Conservation (phyloP, 1,140 invertebrate species). For the Gryllus bimaculatus region DNA sequence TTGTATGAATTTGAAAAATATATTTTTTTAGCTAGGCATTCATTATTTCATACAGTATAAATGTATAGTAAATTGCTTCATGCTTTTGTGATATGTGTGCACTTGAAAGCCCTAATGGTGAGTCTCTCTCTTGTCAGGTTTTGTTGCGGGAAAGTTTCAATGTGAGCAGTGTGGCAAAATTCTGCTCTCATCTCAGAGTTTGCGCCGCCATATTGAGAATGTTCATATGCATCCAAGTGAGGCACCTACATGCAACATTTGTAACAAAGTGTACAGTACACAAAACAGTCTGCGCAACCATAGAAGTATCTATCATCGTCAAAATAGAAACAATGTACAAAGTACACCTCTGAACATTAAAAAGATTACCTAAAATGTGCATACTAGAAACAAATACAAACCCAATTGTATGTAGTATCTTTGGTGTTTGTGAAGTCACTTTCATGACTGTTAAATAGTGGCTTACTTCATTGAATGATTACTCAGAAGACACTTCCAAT, state of each 20-base stretch:
- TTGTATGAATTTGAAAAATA: no score
- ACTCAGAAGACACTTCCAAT: not conserved
- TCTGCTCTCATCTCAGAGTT: constrained; percentile 67
- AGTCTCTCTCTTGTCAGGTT: constrained; percentile 22
- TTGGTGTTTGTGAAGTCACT: not conserved
- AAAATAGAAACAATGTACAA: not conserved
- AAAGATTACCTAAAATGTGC: not conserved
- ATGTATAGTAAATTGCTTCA: not conserved
- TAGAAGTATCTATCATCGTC: constrained; percentile 73
- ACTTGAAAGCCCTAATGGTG: constrained; percentile 14
- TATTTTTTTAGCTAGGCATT: no score
- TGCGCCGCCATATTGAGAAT: constrained; percentile 79
- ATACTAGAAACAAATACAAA: not conserved
- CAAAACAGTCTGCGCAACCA: constrained; percentile 77
- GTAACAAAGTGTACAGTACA: constrained; percentile 77
- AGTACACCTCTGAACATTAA: not conserved
- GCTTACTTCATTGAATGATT: no score
- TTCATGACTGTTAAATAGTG: no score
- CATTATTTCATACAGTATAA: no score
- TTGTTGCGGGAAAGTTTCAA: constrained; percentile 49
- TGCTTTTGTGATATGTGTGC: not conserved
- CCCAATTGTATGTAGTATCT: not conserved
- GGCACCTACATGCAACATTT: constrained; percentile 79
- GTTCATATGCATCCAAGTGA: constrained; percentile 74
- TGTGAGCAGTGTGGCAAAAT: constrained; percentile 62